Conservation (phyloP, 2,888 invertebrate genomes). For the Scaptomyza flava region DNA sequence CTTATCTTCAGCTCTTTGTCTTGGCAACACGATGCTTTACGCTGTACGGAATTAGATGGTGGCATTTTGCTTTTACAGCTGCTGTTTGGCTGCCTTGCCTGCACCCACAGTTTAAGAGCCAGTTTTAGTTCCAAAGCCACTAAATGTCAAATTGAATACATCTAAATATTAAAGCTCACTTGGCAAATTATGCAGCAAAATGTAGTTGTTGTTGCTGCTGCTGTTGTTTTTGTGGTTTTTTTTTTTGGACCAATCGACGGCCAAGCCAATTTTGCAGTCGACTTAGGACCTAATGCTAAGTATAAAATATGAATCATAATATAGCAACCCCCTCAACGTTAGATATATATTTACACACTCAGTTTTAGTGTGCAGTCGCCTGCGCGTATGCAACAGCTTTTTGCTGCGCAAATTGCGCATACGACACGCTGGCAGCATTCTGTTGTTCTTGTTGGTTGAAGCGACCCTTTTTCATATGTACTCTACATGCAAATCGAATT, state of each 20-base stretch:
- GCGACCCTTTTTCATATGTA: conserved; percentile 7
- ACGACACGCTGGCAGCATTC: conserved; percentile 37
- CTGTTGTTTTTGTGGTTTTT: conserved; percentile 22
- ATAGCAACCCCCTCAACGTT: neutral
- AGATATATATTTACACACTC: conserved; percentile 1
- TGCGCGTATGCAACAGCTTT: conserved; percentile 37
- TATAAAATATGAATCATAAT: conserved; percentile 62
- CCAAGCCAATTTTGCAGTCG: conserved; percentile 66
- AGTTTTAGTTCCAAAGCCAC: conserved; percentile 61
- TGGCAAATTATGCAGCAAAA: conserved; percentile 66
- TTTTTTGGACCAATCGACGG: conserved; percentile 60
- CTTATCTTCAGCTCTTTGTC: neutral
- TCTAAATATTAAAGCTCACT: conserved; percentile 65
- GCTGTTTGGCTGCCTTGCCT: conserved; percentile 29
- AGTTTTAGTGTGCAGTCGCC: conserved; percentile 14
- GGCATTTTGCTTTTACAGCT: too few relatives aligned
- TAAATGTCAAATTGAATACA: conserved; percentile 69
- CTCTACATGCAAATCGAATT: conserved; percentile 16
- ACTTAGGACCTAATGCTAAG: conserved; percentile 65
- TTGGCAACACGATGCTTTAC: conserved; percentile 29
- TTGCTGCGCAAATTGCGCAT: conserved; percentile 38
- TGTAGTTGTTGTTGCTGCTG: conserved; percentile 9
- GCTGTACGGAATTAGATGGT: conserved; percentile 25
- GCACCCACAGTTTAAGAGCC: conserved; percentile 41
- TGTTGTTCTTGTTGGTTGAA: conserved; percentile 8